Percentiles rank a stretch among this genome's conserved stretches.
Conservation (phyloP, 2,113 vertebrate genomes). For the Ptychochromis oligacanthus region DNA sequence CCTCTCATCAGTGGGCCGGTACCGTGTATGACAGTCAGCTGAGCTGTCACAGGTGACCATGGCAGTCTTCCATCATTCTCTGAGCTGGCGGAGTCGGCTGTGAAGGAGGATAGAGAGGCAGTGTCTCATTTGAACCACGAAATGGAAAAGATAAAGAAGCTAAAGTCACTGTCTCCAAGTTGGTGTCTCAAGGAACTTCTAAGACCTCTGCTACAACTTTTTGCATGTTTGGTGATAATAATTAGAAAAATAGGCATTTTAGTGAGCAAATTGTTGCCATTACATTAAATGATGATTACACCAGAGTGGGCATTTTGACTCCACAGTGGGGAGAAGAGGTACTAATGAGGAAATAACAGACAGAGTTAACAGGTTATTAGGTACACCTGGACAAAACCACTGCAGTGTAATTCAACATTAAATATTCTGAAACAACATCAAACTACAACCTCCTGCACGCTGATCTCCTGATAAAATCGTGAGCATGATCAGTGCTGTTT, state of each 20-base stretch:
- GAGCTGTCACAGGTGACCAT: conserved; percentile 77
- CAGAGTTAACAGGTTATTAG: background rate
- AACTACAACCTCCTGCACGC: background rate
- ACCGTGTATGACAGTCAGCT: conserved; percentile 70
- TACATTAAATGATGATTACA: background rate
- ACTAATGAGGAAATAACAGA: background rate
- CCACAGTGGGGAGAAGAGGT: background rate
- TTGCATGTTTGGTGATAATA: background rate
- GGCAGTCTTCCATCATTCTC: conserved; percentile 61
- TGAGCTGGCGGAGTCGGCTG: conserved; percentile 41
- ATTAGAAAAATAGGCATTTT: background rate
- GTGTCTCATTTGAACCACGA: conserved; percentile 23
- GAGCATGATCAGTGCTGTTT: too few species aligned
- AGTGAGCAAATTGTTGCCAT: background rate
- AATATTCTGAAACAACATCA: background rate
- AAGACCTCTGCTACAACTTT: background rate
- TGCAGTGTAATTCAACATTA: background rate
- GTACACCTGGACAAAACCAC: background rate
- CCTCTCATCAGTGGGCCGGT: conserved; percentile 74
- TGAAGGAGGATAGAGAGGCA: conserved; percentile 30
- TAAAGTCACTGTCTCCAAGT: conserved; percentile 18
- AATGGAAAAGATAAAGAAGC: conserved; percentile 35
- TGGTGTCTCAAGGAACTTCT: background rate
- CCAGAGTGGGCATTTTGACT: background rate
- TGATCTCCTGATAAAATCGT: background rate